Base-by-base conservation (phyloP, 2,888 invertebrate species). In the Stictocephala bisonia region DNA sequence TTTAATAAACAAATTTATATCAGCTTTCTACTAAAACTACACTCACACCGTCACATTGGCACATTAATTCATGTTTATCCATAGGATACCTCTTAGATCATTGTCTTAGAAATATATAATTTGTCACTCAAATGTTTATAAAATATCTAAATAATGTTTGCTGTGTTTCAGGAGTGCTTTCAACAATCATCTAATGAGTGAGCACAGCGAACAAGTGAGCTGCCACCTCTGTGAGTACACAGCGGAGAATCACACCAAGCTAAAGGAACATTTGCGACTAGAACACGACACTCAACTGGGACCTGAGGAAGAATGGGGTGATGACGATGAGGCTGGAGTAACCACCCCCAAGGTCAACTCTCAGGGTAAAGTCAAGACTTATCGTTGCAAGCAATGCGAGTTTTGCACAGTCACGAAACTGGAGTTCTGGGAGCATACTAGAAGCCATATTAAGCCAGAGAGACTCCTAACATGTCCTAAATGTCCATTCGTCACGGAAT, bases 401-500 rank as follows among this genome's bases (percentile, higher is more conserved):
- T 79, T 79, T 71, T 88, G 93, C 0, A 91, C 95, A 0, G 89
- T 91, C 13, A 95, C 94, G 3, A 99, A 99, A 85, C 86, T 93
- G 18, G 95, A 94, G 71, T 97, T 94, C 82, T 99, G 99, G 98
- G 90, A 92, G 44, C 99, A 99, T 83, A 90, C 91, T 24, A 90
- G 92, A 71, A 88, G 88, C 20, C 99, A 99, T 85, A 98, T 99
- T 81, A 96, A 95, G 80, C 90, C 91, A 0, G 98, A 99, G 79
- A 97, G 97, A 82, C 88, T 95, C 79, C 86, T 99, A 27, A 90
- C 90, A 75, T 99, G 99, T 81, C 91, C 93, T 3, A 91, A 93
- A 81, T 99, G 99, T 82, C 94, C 95, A 0, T 99, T 99, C 82
- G 97, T 98, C 2, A 99, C 99, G 0, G 98, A 99, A 83, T 96